phyloP scores from a whole-genome alignment of 2,888 invertebrate species.

The Ecliptopera silaceata region DNA sequence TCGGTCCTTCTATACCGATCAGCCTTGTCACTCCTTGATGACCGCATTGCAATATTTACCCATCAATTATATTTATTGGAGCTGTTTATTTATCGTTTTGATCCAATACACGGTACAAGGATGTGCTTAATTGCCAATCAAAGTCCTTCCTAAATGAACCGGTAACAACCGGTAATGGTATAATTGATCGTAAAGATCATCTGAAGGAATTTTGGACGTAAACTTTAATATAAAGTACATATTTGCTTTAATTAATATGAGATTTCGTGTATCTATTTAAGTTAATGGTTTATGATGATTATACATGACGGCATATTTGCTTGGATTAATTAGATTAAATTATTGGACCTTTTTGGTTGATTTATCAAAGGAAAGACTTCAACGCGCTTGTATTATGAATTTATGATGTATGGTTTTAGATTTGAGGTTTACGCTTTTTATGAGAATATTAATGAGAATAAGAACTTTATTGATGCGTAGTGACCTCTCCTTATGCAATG shows the following conservation, averaged over 20 bases:
- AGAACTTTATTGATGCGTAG: too few species aligned
- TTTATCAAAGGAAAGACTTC: constrained; percentile 6
- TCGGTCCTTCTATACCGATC: constrained; percentile 8
- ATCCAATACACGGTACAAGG: constrained; percentile 4
- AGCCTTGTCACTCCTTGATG: constrained; percentile 58
- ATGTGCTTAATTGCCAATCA: constrained; percentile 25
- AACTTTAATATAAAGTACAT: neutral
- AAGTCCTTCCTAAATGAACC: constrained; percentile 11
- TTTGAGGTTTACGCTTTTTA: too few species aligned
- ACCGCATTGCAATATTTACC: constrained; percentile 37
- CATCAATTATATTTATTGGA: constrained; percentile 40
- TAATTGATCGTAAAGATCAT: constrained; percentile 18
- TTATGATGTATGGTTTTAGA: too few species aligned
- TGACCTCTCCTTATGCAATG: too few species aligned
- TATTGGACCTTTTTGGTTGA: neutral
- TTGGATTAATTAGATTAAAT: too few species aligned
- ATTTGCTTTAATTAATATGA: neutral
- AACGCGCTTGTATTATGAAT: constrained; percentile 7
- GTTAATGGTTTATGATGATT: too few species aligned
- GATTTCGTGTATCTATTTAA: neutral
- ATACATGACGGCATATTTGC: too few species aligned
- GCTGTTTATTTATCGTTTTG: constrained; percentile 17
- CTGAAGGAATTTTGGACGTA: neutral
- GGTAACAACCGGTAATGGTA: too few species aligned
- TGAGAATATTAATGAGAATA: too few species aligned